Base-by-base conservation (phyloP, 2,797 vertebrate species). In the Rhinogobio ventralis region DNA sequence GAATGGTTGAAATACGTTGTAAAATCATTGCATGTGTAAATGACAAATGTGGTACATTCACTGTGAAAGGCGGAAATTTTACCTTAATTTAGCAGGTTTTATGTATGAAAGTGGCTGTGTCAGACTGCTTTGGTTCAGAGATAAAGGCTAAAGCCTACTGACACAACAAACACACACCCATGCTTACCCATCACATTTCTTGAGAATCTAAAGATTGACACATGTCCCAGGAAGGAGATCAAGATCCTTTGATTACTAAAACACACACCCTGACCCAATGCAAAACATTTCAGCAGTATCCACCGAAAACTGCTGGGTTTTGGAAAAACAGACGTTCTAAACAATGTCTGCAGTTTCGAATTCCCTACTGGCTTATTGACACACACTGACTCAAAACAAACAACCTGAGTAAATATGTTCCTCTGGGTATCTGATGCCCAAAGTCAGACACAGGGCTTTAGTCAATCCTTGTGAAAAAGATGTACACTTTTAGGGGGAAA, bases 261-360 rank as follows among this genome's bases (percentile, higher is more conserved):
- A 77, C 49, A 78, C 62, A 83, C 45, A 75, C 23, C 23, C 71
- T 51, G 60, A 55, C 72, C n/a, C 25, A 85, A 79, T 78, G 72
- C 72, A 86, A 81, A 60, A 77, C 53, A 86, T 86, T 60, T 82
- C 45, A 51, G 79, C 49, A 33, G 17, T 77, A 76, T 77, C 64
- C 64, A 67, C 49, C 3, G 13, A 84, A 78, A 83, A 76, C 82
- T 83, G 62, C 73, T 68, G n/a, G 62, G 10, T 68, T 75, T 75
- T 53, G 17, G 46, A 28, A 53, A 75, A 68, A 57, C 49, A 57
- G 46, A 76, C 49, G 3, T 76, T 45, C n/a, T 51, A 53, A 67
- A 51, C n/a, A 42, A 5, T 30, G 33, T 77, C 62, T 69, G 82
- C 73, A 66, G 60, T 53, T 83, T 30, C 5, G 0, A 33, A 78